Percentiles rank a stretch among this genome's conserved stretches.
Evolutionary conservation across 2,888 invertebrate species (phyloP).

Genomic region (Minunthozetes semirufus): DNA sequence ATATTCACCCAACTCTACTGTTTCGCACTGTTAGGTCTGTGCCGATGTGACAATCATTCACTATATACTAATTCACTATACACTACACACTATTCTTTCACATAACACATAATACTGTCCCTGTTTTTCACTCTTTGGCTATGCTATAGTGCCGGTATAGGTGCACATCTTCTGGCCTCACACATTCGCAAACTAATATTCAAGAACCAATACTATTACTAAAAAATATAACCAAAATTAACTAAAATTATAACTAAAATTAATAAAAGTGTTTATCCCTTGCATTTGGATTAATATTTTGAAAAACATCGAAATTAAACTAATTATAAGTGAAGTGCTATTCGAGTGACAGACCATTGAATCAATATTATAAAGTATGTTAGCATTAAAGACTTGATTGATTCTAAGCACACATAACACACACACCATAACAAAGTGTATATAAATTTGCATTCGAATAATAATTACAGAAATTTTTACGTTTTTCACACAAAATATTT

Average conservation of each 20-base stretch:
- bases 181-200: not conserved
- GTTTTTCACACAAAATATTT: not conserved
- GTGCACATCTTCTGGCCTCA: constrained; percentile 14
- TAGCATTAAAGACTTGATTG: constrained; percentile 4
- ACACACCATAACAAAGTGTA: not conserved
- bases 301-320: not conserved
- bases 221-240: not conserved
- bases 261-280: too few relatives aligned
- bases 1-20: not conserved
- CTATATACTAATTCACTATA: constrained; percentile 11
- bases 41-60: constrained; percentile 23
- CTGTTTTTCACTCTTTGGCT: constrained; percentile 10
- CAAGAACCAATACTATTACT: not conserved
- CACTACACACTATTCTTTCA: not conserved
- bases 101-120: not conserved
- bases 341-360: not conserved
- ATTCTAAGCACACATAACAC: not conserved
- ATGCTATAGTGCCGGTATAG: constrained; percentile 27
- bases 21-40: not conserved
- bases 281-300: not conserved
- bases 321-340: not conserved
- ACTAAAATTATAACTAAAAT: not conserved
- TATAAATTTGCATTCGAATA: not conserved
- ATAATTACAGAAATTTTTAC: not conserved
- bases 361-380: constrained; percentile 10